Base-by-base conservation (phyloP, 2,113 vertebrate species). In the Phaetusa simplex region DNA sequence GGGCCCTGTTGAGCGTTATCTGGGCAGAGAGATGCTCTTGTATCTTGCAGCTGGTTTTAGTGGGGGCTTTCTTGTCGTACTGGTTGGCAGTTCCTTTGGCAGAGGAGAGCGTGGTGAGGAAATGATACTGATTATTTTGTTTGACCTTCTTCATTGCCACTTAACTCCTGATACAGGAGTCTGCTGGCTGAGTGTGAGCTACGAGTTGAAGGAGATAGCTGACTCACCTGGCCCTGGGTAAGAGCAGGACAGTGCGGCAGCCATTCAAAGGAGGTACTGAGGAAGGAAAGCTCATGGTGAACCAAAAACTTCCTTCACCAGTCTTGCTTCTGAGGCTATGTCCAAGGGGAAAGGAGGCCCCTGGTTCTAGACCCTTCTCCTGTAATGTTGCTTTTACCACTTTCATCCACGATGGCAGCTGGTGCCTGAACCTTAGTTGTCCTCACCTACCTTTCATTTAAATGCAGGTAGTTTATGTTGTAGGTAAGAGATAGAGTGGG, bases 141-240 rank as follows among this genome's bases (percentile, higher is more conserved):
- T 70, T 30, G 42, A 55, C 47, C 24, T 50, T 32, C 36, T 10
- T 69, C 0, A 0, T 62, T 36, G 61, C 42, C 42, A 21, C 23
- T n/a, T 45, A n/a, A 40, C 3, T 40, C 29, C 29, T 23, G 23
- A 9, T 24, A 7, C 17, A 61, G 73, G 26, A 67, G 15, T 4
- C 30, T n/a, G 6, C 59, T 58, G 61, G 17, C 42, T 53, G 59
- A 32, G 67, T 1, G 18, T 4, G 42, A 59, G 43, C 26, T 50
- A 18, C 0, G 0, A 62, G n/a, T 2, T 27, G 36, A 4, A 74
- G 81, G 43, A 61, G 18, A 40, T 43, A 23, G 17, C 32, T 29
- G 42, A 3, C 17, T 79, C 40, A 4, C 17, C 29, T 62, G 29
- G 69, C 55, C 22, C n/a, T 30, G 36, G 49, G 16, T 18, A 12